These are phyloP conservation scores for Lysandra coridon DNA, from an alignment of 2,888 invertebrate genomes.

Conservation along the genomic window DNA sequence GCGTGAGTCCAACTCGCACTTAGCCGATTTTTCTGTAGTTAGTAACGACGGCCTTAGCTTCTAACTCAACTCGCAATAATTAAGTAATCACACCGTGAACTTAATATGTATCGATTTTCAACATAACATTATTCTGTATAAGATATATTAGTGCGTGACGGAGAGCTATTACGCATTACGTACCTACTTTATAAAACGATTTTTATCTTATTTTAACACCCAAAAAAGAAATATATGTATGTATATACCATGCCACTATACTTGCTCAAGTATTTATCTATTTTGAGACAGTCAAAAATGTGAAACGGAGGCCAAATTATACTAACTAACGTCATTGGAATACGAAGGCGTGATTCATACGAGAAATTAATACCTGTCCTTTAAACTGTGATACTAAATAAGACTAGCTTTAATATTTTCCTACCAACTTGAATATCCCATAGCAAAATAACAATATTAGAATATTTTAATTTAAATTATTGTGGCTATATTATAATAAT, in stretches of 20 bases:
- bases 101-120: conserved; percentile 35
- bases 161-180: conserved; percentile 24
- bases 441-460: not conserved
- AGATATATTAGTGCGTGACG: conserved; percentile 29
- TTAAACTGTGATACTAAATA: not conserved
- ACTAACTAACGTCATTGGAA: conserved; percentile 27
- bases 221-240: no score
- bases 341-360: conserved; percentile 1
- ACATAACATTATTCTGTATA: conserved; percentile 13
- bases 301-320: conserved; percentile 29
- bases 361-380: conserved; percentile 16
- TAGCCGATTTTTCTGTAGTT: no score
- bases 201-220: not conserved
- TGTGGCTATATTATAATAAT: no score
- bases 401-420: not conserved
- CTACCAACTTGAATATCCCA: not conserved
- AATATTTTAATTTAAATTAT: no score
- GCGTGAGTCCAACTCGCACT: no score
- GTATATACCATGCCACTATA: not conserved
- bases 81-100: conserved; percentile 31
- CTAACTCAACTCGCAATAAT: not conserved
- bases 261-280: not conserved
- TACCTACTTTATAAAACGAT: not conserved
- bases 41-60: no score
- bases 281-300: conserved; percentile 23